Conservation (phyloP, 2,113 vertebrate genomes). For the Boleophthalmus pectinirostris region DNA sequence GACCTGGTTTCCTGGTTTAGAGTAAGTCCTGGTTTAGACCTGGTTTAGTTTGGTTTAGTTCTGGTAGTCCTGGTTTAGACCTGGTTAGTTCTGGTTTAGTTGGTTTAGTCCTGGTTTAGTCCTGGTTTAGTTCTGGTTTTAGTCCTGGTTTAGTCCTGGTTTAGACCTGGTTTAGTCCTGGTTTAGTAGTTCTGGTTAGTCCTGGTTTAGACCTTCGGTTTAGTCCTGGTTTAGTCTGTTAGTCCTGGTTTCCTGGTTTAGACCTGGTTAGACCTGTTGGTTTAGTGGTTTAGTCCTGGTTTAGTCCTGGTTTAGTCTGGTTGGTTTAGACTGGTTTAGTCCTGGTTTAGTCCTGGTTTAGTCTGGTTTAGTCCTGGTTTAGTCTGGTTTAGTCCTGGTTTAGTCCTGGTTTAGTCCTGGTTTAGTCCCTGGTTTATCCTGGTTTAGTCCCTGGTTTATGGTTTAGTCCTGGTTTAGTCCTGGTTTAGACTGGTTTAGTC, state of each 20-base stretch:
- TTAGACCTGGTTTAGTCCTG: background rate
- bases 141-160: background rate
- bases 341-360: background rate
- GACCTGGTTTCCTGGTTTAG: background rate
- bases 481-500: too few species aligned
- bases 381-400: background rate
- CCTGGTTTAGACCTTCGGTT: too few species aligned
- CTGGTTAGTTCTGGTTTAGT: background rate
- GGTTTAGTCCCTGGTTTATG: conserved; percentile 1
- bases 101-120: background rate
- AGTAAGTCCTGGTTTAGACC: background rate
- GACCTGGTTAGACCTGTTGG: background rate
- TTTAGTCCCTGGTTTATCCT: background rate
- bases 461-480: conserved; percentile 3
- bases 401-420: background rate
- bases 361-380: background rate
- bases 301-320: background rate
- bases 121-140: background rate
- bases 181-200: background rate
- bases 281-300: background rate
- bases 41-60: conserved; percentile 2
- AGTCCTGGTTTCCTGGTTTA: background rate
- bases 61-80: background rate
- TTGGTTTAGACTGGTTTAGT: conserved; percentile 7
- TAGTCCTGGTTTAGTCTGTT: background rate